These are phyloP conservation scores for Aradophagus sp. DNA, from an alignment of 1,140 invertebrate genomes.

Conservation along the genomic window DNA sequence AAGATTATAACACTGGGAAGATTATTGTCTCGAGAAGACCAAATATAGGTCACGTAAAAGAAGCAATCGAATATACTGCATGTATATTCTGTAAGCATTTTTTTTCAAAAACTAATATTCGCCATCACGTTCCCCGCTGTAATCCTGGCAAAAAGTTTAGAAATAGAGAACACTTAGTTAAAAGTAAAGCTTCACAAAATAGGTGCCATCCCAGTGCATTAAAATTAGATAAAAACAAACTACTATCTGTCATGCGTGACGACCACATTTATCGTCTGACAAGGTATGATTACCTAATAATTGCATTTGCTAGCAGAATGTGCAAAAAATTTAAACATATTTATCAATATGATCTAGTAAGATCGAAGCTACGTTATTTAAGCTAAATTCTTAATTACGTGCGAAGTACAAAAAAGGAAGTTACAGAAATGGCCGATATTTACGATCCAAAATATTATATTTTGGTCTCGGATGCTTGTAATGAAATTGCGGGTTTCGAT, in stretches of 20 bases:
- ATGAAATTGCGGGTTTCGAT: conserved; percentile 35
- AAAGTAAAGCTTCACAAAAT: conserved; percentile 3
- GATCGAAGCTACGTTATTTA: conserved; percentile 17
- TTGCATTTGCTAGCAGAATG: conserved; percentile 34
- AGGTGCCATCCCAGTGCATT: conserved; percentile 10
- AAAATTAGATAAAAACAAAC: neutral
- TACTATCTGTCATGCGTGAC: conserved; percentile 36
- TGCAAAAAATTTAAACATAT: conserved; percentile 34
- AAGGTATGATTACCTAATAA: conserved; percentile 17
- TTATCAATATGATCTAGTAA: conserved; percentile 29
- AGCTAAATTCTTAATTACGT: conserved; percentile 20
- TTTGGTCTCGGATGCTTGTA: conserved; percentile 15
- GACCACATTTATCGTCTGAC: conserved; percentile 21
- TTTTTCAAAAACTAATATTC: conserved; percentile 24
- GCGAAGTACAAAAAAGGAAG: conserved; percentile 2
- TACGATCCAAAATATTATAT: conserved; percentile 38
- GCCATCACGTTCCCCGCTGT: conserved; percentile 22
- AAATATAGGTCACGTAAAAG: conserved; percentile 8
- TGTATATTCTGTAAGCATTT: conserved; percentile 33
- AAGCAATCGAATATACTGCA: conserved; percentile 18
- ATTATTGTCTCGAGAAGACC: conserved; percentile 48
- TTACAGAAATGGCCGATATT: conserved; percentile 10
- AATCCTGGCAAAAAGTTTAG: conserved; percentile 5
- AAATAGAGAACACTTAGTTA: conserved; percentile 8
- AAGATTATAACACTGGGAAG: conserved; percentile 10